A percentile compares a stretch with the other conserved stretches of the same genome.
Evolutionary conservation across 1,140 invertebrate genomes (phyloP).

Genomic region (Eciton burchellii): DNA sequence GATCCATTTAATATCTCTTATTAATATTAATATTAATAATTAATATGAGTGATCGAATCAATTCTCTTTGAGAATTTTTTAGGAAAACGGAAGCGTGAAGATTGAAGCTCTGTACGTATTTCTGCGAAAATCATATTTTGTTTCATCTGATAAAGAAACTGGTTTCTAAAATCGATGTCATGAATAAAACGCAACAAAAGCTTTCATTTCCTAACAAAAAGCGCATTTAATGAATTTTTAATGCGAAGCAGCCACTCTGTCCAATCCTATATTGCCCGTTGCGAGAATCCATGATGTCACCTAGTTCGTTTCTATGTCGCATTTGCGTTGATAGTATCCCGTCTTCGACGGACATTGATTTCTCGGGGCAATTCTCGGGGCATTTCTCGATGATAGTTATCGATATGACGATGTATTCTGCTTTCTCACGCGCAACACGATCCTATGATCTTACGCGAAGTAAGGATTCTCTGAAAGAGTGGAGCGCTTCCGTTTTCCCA

Average conservation of each 20-base stretch:
- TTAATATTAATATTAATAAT: slow-evolving; percentile 23
- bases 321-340: slow-evolving; percentile 9
- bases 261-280: neutral
- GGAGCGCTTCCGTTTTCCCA: slow-evolving; percentile 60
- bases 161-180: neutral
- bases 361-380: slow-evolving; percentile 41
- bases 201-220: too few species aligned
- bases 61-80: neutral
- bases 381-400: slow-evolving; percentile 48
- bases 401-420: slow-evolving; percentile 23
- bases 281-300: neutral
- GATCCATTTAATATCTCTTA: slow-evolving; percentile 1
- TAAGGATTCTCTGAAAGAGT: slow-evolving; percentile 26
- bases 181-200: neutral
- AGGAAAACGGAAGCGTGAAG: neutral
- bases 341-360: slow-evolving; percentile 41
- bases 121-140: neutral
- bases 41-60: neutral
- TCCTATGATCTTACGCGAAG: neutral
- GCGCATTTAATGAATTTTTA: too few species aligned
- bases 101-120: neutral
- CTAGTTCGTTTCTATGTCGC: slow-evolving; percentile 8
- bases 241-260: neutral
- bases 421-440: slow-evolving; percentile 7
- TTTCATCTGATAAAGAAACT: neutral